Evolutionary conservation across 2,888 invertebrate genomes (phyloP).

Genomic region (Beris chalybata): DNA sequence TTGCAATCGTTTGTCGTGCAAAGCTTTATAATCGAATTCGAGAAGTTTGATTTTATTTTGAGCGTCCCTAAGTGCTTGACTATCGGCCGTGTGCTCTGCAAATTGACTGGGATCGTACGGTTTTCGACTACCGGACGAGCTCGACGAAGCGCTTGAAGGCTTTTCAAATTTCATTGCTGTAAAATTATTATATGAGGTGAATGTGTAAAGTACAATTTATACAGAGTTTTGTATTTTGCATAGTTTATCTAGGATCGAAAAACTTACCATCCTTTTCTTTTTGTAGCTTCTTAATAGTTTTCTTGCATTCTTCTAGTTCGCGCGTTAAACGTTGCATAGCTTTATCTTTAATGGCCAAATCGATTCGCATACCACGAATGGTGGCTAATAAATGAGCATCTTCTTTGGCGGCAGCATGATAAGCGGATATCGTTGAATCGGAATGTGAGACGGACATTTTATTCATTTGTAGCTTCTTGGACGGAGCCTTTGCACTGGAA

Average conservation of each 20-base stretch:
- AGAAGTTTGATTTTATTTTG: constrained; percentile 70
- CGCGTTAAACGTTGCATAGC: constrained; percentile 70
- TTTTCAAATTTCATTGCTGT: constrained; percentile 42
- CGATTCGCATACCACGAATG: constrained; percentile 75
- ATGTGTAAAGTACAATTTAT: not conserved
- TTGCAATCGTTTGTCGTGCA: constrained; percentile 77
- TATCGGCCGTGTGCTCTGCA: constrained; percentile 49
- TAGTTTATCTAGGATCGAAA: constrained; percentile 38
- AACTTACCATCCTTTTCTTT: constrained; percentile 70
- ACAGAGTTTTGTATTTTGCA: constrained; percentile 11
- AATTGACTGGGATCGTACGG: constrained; percentile 54
- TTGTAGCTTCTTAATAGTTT: constrained; percentile 74
- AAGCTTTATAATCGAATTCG: constrained; percentile 72
- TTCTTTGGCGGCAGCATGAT: constrained; percentile 62
- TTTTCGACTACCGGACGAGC: constrained; percentile 44
- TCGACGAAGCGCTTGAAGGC: constrained; percentile 39
- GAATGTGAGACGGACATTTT: constrained; percentile 58
- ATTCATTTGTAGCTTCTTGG: constrained; percentile 38
- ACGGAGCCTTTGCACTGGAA: constrained; percentile 47
- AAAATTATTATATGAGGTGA: constrained; percentile 8
- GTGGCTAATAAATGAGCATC: constrained; percentile 78
- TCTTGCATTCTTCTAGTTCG: constrained; percentile 75
- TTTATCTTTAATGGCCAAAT: constrained; percentile 74
- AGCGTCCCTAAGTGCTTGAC: constrained; percentile 52
- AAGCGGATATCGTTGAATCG: constrained; percentile 54